Conservation (phyloP, 2,888 invertebrate species). For the Himalopsyche tibetana region DNA sequence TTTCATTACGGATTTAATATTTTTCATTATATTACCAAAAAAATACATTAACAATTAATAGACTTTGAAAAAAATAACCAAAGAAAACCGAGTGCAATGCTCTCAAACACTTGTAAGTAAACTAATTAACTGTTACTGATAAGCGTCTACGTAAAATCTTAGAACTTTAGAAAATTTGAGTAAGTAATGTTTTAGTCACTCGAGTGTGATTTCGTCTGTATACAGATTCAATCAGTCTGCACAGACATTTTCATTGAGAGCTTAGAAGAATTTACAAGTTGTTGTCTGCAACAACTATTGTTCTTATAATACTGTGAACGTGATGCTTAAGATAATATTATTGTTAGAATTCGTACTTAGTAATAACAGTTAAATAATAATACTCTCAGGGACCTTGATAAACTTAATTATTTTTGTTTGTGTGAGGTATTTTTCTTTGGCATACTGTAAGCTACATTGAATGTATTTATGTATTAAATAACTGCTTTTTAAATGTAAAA, state of each 20-base stretch:
- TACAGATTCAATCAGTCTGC: not conserved
- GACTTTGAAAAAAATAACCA: too few species aligned
- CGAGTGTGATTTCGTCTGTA: not conserved
- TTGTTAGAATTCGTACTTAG: not conserved
- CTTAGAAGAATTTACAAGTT: not conserved
- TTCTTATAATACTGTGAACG: not conserved
- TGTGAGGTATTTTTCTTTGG: too few species aligned
- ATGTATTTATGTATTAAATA: too few species aligned
- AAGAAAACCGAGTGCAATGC: too few species aligned
- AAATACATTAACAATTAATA: too few species aligned
- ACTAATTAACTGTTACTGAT: not conserved
- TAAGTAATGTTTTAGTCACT: not conserved
- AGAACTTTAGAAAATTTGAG: not conserved
- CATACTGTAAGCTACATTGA: too few species aligned
- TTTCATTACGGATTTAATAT: too few species aligned
- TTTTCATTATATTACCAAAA: too few species aligned
- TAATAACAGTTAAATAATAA: not conserved
- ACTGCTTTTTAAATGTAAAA: too few species aligned
- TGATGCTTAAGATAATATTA: conserved; percentile 11
- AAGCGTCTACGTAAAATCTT: not conserved
- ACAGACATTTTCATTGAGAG: not conserved
- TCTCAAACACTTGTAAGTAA: not conserved
- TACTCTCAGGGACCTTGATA: not conserved
- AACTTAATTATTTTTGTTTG: not conserved
- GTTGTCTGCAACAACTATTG: not conserved